These are phyloP conservation scores for Actinemys pallida DNA, from an alignment of 2,113 vertebrate genomes.

Conservation along the genomic window DNA sequence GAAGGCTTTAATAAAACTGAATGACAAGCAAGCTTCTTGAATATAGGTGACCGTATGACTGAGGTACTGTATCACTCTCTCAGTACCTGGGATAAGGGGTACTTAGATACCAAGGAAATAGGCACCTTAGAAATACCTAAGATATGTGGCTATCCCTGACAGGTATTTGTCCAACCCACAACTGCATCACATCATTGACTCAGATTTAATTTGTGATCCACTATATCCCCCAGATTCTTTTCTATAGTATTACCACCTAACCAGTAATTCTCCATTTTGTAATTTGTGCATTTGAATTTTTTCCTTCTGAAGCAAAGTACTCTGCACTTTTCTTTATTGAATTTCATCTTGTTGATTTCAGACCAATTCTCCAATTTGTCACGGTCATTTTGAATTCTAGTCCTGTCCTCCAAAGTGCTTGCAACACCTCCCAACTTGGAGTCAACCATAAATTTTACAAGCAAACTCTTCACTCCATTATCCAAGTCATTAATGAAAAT, in stretches of 20 bases:
- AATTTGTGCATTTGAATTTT: background rate
- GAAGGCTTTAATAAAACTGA: background rate
- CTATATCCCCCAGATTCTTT: background rate
- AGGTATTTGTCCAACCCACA: background rate
- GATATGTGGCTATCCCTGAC: background rate
- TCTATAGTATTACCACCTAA: background rate
- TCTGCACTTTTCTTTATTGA: background rate
- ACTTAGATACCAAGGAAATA: background rate
- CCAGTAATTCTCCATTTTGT: background rate
- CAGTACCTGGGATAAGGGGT: background rate
- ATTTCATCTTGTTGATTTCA: background rate
- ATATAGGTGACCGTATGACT: background rate
- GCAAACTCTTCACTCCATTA: background rate
- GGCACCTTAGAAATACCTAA: background rate
- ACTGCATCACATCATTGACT: background rate
- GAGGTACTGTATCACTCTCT: background rate
- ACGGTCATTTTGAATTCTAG: background rate
- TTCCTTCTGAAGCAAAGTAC: background rate
- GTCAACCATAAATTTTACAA: background rate
- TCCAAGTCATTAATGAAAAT: background rate
- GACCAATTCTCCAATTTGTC: background rate
- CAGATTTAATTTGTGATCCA: background rate
- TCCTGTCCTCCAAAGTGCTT: background rate
- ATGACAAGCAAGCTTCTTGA: background rate
- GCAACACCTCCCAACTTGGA: background rate